Base-by-base conservation (phyloP, 2,888 invertebrate genomes). In the Holacanthella duospinosa region DNA sequence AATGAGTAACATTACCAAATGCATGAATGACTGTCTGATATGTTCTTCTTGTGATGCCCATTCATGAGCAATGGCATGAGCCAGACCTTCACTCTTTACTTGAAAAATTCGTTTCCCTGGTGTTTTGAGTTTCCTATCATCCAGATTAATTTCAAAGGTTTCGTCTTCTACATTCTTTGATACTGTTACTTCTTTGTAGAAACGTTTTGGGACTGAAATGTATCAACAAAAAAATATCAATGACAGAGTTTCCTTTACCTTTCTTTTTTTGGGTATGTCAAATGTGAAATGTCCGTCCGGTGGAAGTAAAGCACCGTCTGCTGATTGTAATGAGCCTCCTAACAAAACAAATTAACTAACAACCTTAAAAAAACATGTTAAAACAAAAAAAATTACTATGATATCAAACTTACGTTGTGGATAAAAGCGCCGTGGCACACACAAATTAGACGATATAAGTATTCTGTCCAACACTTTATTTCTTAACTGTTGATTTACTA, bases 21-120 rank as follows among this genome's bases (percentile, higher is more conserved):
- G 93, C 95, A 96, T 96, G 44, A 83, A 82, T 57, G 87, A 85
- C 73, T 84, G 85, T 65, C 86, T 78, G 68, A 97, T 87, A 61
- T 80, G 79, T 28, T 88, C 85, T 67, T 84, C 84, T 77, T 97
- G 96, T 4, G 86, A 81, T 74, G 91, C 88, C 92, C 97, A 99
- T 82, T 99, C 99, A 29, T 87, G 84, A 1, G 96, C 93, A 56
- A 99, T 85, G 24, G 93, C 94, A 65, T 94, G 80, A 1, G 97
- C 97, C 59, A 99, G 79, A 0, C 89, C 85, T 78, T 96, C 93
- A 77, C 84, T 90, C 27, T 85, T 84, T 0, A 95, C 85, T 66
- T 82, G 79, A 71, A 96, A 85, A 9, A 86, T 77, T 64, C 83
- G 82, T 1, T 94, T 93, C 73, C 83, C 83, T 0, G 95, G 96